A percentile compares a stretch with the other conserved stretches of the same genome.
Conservation (phyloP, 2,113 vertebrate species). For the Callipepla californica region DNA sequence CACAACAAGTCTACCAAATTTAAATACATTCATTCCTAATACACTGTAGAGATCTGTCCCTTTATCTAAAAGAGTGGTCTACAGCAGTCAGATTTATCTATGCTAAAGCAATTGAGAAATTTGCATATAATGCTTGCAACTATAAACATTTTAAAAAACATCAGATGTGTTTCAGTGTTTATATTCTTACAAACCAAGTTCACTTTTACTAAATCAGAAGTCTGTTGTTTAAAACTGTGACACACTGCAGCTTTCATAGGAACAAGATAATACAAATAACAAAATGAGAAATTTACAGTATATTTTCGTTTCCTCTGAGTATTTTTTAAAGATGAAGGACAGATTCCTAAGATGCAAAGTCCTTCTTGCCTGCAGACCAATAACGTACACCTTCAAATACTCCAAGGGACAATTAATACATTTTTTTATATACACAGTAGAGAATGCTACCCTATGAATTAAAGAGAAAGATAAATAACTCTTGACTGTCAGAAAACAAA, state of each 20-base stretch:
- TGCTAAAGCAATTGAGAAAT: not conserved
- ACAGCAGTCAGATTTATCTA: not conserved
- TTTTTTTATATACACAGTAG: not conserved
- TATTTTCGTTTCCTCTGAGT: not conserved
- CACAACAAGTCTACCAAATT: not conserved
- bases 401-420: not conserved
- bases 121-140: not conserved
- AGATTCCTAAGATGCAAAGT: not conserved
- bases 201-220: not conserved
- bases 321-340: not conserved
- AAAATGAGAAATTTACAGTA: not conserved
- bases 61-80: not conserved
- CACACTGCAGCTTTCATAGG: not conserved
- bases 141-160: not conserved
- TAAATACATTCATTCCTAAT: not conserved
- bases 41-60: not conserved
- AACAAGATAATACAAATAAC: not conserved
- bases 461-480: not conserved
- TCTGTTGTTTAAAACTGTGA: not conserved
- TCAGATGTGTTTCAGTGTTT: not conserved
- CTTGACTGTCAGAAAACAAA: not conserved
- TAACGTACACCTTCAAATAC: not conserved
- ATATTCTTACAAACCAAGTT: not conserved
- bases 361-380: not conserved
- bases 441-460: not conserved